These are phyloP conservation scores for Acomys russatus DNA, from an alignment of 2,797 vertebrate genomes.

Conservation along the genomic window DNA sequence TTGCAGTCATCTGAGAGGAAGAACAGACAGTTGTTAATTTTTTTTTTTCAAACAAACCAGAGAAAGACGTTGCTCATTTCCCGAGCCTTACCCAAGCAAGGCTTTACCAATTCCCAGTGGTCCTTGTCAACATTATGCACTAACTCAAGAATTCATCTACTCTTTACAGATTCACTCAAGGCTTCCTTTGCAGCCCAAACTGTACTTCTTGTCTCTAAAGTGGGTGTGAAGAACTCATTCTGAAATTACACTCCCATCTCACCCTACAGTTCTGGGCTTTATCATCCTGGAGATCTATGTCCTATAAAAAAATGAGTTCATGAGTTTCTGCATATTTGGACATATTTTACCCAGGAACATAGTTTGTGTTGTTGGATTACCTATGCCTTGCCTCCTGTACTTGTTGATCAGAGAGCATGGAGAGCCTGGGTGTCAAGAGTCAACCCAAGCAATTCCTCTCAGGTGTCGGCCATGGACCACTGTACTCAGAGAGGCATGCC, in stretches of 20 bases:
- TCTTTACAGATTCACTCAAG: not conserved
- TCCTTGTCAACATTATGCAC: not conserved
- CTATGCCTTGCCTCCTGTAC: not conserved
- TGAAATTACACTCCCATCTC: not conserved
- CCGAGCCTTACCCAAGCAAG: not conserved
- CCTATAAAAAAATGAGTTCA: constrained; percentile 9
- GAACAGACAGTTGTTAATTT: not conserved
- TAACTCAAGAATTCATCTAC: not conserved
- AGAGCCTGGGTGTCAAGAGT: not conserved
- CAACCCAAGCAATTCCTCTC: not conserved
- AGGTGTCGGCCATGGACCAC: not conserved
- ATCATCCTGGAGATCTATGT: not conserved
- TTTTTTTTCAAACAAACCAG: not conserved
- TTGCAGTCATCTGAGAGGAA: not conserved
- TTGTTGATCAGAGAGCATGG: no score
- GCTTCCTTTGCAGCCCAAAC: not conserved
- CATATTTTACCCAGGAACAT: not conserved
- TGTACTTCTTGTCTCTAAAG: not conserved
- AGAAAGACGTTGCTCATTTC: not conserved
- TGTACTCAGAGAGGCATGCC: not conserved
- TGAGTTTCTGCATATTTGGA: not conserved
- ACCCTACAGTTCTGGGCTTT: not conserved
- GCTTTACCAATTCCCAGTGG: no score
- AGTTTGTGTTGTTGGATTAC: not conserved
- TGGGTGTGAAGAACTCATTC: not conserved